Conservation (phyloP, 2,888 invertebrate species). For the Choreutis nemorana region DNA sequence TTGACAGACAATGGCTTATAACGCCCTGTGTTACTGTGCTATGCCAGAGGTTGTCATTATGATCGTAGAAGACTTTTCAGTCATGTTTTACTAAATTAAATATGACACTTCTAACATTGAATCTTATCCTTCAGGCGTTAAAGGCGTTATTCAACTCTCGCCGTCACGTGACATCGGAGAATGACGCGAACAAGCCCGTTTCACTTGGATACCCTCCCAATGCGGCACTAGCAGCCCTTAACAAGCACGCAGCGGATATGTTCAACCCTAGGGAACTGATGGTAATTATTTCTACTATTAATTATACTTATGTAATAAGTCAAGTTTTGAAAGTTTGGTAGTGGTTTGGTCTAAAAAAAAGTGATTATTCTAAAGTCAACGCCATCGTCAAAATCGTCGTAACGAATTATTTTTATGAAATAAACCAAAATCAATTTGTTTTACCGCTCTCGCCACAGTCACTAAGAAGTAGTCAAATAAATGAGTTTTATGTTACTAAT, state of each 20-base stretch:
- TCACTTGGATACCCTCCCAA: slow-evolving; percentile 89
- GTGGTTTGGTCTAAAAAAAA: not conserved
- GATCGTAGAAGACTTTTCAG: too few relatives aligned
- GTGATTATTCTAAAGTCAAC: not conserved
- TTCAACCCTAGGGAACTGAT: slow-evolving; percentile 89
- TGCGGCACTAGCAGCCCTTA: slow-evolving; percentile 96
- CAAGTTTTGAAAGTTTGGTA: not conserved
- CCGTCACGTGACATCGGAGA: slow-evolving; percentile 59
- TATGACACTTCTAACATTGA: too few relatives aligned
- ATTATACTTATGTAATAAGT: not conserved
- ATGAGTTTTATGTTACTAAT: too few relatives aligned
- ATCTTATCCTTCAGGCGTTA: slow-evolving; percentile 59
- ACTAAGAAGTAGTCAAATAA: too few relatives aligned
- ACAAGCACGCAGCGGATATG: slow-evolving; percentile 91
- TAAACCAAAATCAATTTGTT: too few relatives aligned
- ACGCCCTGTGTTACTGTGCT: too few relatives aligned
- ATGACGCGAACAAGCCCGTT: slow-evolving; percentile 62
- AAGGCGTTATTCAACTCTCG: slow-evolving; percentile 71
- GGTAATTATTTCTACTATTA: slow-evolving; percentile 56
- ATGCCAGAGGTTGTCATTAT: too few relatives aligned
- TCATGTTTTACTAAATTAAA: too few relatives aligned
- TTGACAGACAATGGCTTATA: too few relatives aligned
- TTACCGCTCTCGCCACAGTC: too few relatives aligned
- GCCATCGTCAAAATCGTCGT: not conserved
- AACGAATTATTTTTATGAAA: not conserved